These are phyloP conservation scores for Macrostomum lignano DNA, from an alignment of 1,140 invertebrate species.

Conservation along the genomic window DNA sequence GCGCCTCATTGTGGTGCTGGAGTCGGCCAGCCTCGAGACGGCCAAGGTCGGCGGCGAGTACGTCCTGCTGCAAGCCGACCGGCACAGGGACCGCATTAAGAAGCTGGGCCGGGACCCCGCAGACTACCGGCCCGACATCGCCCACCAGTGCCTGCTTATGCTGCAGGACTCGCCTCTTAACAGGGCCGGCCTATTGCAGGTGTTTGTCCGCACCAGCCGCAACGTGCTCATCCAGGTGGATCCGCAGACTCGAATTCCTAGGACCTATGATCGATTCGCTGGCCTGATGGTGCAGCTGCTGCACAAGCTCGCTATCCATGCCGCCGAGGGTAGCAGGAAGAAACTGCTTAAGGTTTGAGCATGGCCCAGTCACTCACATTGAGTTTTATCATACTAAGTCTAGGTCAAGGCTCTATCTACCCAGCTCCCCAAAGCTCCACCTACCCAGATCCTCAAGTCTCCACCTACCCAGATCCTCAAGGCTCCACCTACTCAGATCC, in stretches of 20 bases:
- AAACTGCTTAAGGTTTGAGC: conserved; percentile 2
- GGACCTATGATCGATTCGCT: conserved; percentile 89
- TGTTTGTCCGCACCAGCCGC: conserved; percentile 64
- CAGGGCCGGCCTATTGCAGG: conserved; percentile 36
- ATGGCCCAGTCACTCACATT: too few relatives aligned
- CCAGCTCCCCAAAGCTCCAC: too few relatives aligned
- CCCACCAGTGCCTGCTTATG: conserved; percentile 78
- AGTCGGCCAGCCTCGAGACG: not conserved
- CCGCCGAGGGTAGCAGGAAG: not conserved
- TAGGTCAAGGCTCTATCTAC: too few relatives aligned
- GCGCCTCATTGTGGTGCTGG: conserved; percentile 1
- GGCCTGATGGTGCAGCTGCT: conserved; percentile 88
- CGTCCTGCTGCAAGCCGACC: conserved; percentile 71
- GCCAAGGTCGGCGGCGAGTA: conserved; percentile 49
- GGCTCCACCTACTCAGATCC: too few relatives aligned
- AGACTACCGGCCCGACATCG: conserved; percentile 62
- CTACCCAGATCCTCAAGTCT: too few relatives aligned
- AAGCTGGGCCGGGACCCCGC: conserved; percentile 55
- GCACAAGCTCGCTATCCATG: conserved; percentile 41
- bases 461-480: too few relatives aligned
- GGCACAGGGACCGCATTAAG: conserved; percentile 50
- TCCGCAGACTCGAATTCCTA: conserved; percentile 83
- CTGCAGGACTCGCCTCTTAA: conserved; percentile 81
- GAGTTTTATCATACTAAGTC: too few relatives aligned
- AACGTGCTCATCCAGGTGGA: conserved; percentile 95